Evolutionary conservation across 2,888 invertebrate genomes (phyloP), one percentile per base, ranked within the genome.

Genomic region (Tryphoninae sp.): DNA sequence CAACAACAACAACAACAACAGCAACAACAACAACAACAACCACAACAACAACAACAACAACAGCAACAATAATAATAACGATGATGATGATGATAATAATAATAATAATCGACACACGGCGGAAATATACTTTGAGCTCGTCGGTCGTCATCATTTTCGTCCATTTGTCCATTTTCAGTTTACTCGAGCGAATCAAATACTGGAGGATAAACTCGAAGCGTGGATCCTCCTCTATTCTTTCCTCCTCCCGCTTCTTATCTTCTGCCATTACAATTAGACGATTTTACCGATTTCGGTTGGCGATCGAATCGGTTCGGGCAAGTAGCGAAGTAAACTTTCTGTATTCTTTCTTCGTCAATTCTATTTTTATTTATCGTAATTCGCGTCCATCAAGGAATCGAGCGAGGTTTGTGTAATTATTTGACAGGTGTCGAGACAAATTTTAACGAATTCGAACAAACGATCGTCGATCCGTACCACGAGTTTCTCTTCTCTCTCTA

Each of bases 91-190:
- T 19, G 1, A 19, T 19, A 19, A 19, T 19, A 19, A 19, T 19
- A 19, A 19, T 19, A 19, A 19, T 19, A 19, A 19, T 19, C 19
- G 19, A 59, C 26, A 23, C 3, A 9, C 11, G 9, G 11, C 7
- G 11, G 6, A 22, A 45, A 42, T 40, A 91, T 92, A 95, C 96
- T 93, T 94, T 94, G 87, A 94, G 95, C 82, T 96, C 96, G 64
- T 95, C 95, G 69, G 92, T 93, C 58, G 93, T 93, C 84, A 97
- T 95, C 94, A 98, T 96, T 92, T 97, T 98, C 67, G 93, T 91
- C 97, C 98, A 98, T 93, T 96, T 97, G 83, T 98, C 98, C 77
- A 94, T 92, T 92, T 98, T 98, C 83, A 97, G 92, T 89, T 96
- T 96, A 86, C 97, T 94, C 8, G 96, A 94, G 89, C 94, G 95